These are phyloP conservation scores for Haliclystus octoradiatus DNA, from an alignment of 30 jellyfish, hydroid and myxozoan genomes.

Conservation along the genomic window DNA sequence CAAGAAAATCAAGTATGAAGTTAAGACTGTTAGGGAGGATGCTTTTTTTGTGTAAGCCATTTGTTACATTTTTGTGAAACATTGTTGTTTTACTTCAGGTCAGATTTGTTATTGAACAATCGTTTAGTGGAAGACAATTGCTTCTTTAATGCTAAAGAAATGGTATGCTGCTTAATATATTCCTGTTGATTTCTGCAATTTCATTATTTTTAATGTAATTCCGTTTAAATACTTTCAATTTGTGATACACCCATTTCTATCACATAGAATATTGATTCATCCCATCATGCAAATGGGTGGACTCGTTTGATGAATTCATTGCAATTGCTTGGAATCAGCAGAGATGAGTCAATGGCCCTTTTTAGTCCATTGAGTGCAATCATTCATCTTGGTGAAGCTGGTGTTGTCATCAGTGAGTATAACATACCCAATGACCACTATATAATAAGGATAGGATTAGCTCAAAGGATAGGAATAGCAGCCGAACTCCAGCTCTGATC, in stretches of 20 bases:
- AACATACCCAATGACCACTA: too few relatives aligned
- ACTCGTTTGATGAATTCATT: conserved; percentile 47
- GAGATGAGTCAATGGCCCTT: conserved; percentile 74
- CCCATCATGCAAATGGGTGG: conserved; percentile 54
- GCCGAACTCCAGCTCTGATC: too few relatives aligned
- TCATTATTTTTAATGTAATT: too few relatives aligned
- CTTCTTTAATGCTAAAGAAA: conserved; percentile 33
- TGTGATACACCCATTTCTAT: not conserved
- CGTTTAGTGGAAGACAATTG: conserved; percentile 28
- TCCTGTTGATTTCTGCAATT: not conserved
- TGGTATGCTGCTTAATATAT: conserved; percentile 11
- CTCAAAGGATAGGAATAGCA: too few relatives aligned
- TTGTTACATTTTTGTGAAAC: too few relatives aligned
- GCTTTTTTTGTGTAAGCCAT: too few relatives aligned
- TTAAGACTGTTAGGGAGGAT: too few relatives aligned
- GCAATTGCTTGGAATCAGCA: conserved; percentile 49
- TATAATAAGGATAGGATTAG: too few relatives aligned
- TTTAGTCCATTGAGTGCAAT: conserved; percentile 85
- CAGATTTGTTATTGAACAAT: conserved; percentile 17
- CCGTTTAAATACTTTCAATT: too few relatives aligned
- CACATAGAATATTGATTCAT: not conserved
- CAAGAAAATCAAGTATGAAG: conserved; percentile 41
- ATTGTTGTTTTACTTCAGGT: too few relatives aligned
- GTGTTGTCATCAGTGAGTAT: conserved; percentile 46
- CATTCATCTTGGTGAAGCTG: conserved; percentile 90